Evolutionary conservation across 2,113 vertebrate genomes (phyloP).

Genomic region (Bothrops jararaca): DNA sequence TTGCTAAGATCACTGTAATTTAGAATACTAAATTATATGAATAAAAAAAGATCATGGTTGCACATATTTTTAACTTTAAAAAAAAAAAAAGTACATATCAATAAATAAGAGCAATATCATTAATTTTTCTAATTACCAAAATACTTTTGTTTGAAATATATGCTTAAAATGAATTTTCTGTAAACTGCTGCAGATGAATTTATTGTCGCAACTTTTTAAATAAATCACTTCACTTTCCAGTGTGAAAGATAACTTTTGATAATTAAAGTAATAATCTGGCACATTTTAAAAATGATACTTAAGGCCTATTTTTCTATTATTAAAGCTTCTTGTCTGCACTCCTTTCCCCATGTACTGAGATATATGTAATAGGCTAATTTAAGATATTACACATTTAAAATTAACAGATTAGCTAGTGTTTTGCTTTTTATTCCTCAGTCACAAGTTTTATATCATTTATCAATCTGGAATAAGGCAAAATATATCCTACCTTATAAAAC

Average conservation of each 20-base stretch:
- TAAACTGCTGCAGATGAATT: background rate
- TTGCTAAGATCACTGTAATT: background rate
- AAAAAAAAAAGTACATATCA: background rate
- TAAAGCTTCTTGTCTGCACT: background rate
- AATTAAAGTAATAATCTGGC: background rate
- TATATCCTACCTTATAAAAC: background rate
- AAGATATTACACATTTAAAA: background rate
- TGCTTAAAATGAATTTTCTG: background rate
- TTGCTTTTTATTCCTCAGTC: background rate
- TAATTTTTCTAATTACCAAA: background rate
- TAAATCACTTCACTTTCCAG: constrained; percentile 1
- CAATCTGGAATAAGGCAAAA: background rate
- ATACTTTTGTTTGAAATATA: background rate
- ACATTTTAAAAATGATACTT: background rate
- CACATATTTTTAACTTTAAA: background rate
- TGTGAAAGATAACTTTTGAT: constrained; percentile 10
- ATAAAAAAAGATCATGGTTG: background rate
- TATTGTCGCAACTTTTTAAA: background rate
- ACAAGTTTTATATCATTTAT: background rate
- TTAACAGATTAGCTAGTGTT: background rate
- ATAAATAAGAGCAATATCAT: background rate
- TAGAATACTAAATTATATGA: background rate
- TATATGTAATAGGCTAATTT: background rate
- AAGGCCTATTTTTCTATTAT: background rate
- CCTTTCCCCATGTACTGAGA: background rate